phyloP scores from a whole-genome alignment of 1,140 invertebrate genomes.

The Melanaphis sacchari region DNA sequence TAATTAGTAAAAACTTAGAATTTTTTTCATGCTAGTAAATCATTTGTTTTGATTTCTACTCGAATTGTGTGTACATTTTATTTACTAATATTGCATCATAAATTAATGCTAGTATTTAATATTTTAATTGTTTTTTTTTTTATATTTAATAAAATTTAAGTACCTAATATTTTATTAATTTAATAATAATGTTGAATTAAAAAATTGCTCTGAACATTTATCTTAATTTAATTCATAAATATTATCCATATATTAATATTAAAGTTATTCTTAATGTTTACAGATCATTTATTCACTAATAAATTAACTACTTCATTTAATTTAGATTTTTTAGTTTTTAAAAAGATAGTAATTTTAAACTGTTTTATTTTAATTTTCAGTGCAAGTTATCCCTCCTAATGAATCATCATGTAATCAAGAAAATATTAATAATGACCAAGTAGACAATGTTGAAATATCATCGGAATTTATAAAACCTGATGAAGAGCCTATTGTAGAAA shows the following conservation, averaged over 20 bases:
- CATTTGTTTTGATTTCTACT: background rate
- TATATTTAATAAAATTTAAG: background rate
- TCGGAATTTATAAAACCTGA: background rate
- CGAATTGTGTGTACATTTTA: background rate
- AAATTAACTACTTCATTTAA: background rate
- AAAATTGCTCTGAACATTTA: background rate
- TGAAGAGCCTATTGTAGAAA: constrained; percentile 30
- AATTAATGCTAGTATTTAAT: background rate
- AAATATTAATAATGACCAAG: background rate
- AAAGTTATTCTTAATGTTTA: background rate
- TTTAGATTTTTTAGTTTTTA: background rate
- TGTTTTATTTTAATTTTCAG: constrained; percentile 33
- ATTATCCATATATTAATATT: background rate
- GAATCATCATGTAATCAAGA: background rate
- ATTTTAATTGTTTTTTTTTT: background rate
- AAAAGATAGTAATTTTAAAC: background rate
- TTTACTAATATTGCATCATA: background rate
- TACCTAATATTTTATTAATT: background rate
- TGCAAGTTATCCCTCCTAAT: constrained; percentile 3
- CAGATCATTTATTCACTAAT: background rate
- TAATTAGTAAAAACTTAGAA: background rate
- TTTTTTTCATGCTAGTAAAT: background rate
- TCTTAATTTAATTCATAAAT: background rate
- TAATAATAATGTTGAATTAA: background rate
- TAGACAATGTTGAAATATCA: constrained; percentile 7